A percentile compares a stretch with the other conserved stretches of the same genome.
phyloP scores from a whole-genome alignment of 1,140 invertebrate genomes.

The Penaeus indicus region DNA sequence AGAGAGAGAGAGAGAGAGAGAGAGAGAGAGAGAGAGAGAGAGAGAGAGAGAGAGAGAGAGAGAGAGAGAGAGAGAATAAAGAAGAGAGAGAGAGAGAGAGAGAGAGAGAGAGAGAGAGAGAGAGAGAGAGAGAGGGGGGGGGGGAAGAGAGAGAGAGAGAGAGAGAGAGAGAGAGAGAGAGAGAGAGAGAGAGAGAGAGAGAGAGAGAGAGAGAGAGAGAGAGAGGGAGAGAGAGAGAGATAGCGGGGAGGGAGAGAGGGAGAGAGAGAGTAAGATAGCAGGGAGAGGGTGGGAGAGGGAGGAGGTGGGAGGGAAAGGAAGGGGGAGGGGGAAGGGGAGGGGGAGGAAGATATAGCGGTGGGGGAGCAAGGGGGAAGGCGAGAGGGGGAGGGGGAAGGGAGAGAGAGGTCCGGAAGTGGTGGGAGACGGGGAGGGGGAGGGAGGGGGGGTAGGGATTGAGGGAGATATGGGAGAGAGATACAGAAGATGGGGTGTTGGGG shows the following conservation, averaged over 20 bases:
- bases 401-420: too few species aligned
- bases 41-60: not conserved
- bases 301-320: not conserved
- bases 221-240: too few species aligned
- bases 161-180: too few species aligned
- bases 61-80: not conserved
- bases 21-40: not conserved
- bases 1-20: not conserved
- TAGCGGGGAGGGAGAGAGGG: not conserved
- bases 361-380: not conserved
- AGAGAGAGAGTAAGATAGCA: not conserved
- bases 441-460: not conserved
- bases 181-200: too few species aligned
- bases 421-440: not conserved
- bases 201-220: not conserved
- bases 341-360: not conserved
- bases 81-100: not conserved
- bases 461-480: too few species aligned
- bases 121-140: not conserved
- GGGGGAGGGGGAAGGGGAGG: not conserved
- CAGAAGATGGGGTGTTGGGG: not conserved
- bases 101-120: not conserved
- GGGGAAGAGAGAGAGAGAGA: not conserved
- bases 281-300: not conserved
- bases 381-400: conserved; percentile 21